phyloP scores from a whole-genome alignment of 2,113 vertebrate species.

The Tauraco erythrolophus region DNA sequence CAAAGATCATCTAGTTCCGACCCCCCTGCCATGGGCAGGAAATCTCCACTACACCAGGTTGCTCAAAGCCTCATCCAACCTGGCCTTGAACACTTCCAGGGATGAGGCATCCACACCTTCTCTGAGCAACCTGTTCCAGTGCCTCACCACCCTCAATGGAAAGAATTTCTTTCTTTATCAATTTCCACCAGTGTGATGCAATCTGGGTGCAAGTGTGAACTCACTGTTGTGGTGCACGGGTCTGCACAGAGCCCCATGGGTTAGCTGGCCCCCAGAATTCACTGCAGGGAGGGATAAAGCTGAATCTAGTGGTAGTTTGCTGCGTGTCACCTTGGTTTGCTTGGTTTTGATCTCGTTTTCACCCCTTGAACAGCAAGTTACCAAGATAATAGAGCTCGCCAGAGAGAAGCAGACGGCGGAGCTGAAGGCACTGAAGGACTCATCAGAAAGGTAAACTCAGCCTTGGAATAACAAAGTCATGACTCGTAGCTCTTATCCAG shows the following conservation, averaged over 20 bases:
- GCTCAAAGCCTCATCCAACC: too few relatives aligned
- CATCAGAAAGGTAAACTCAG: conserved; percentile 77
- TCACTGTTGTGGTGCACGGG: not conserved
- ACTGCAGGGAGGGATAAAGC: not conserved
- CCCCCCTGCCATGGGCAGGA: too few relatives aligned
- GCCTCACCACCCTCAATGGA: too few relatives aligned
- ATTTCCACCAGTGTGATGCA: too few relatives aligned
- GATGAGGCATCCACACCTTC: too few relatives aligned
- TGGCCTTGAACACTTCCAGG: too few relatives aligned
- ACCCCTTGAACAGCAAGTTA: conserved; percentile 80
- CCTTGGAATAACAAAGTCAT: not conserved
- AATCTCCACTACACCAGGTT: too few relatives aligned
- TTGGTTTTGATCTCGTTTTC: not conserved
- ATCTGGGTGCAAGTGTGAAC: not conserved
- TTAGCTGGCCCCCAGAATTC: not conserved
- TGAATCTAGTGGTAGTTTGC: not conserved
- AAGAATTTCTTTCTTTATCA: too few relatives aligned
- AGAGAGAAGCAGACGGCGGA: conserved; percentile 86
- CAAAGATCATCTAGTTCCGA: too few relatives aligned
- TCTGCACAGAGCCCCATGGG: not conserved
- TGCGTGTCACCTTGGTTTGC: not conserved
- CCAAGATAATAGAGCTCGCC: conserved; percentile 89
- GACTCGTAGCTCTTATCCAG: fast-evolving
- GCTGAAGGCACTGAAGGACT: conserved; percentile 82
- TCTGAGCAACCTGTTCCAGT: too few relatives aligned